Conservation (phyloP, 2,797 vertebrate genomes). For the Luscinia megarhynchos region DNA sequence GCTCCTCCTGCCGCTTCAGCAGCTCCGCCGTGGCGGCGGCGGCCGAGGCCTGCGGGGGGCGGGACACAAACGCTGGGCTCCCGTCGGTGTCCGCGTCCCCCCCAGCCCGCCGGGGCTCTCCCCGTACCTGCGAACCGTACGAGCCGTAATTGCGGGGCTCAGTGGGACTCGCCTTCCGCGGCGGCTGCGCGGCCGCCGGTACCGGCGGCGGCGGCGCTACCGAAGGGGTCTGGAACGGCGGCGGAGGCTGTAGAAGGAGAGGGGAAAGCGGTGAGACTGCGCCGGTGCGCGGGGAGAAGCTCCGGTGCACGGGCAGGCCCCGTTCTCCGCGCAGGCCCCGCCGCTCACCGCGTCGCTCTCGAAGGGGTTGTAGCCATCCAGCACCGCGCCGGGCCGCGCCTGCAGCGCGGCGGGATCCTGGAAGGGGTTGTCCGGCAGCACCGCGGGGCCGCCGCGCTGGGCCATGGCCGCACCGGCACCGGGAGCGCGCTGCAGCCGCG, state of each 20-base stretch:
- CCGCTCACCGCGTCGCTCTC: conserved; percentile 67
- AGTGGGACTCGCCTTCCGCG: conserved; percentile 83
- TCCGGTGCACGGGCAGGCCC: not conserved
- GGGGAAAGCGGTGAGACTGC: not conserved
- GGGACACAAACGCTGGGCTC: not conserved
- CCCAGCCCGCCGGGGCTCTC: not conserved
- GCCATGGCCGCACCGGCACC: conserved; percentile 2
- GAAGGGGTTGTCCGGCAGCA: conserved; percentile 57
- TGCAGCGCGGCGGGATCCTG: conserved; percentile 89
- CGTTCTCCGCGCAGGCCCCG: not conserved
- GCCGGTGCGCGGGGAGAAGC: not conserved
- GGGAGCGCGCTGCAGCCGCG: not conserved
- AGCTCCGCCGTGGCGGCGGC: conserved; percentile 87
- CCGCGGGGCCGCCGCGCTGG: conserved; percentile 28
- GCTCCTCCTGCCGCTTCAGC: conserved; percentile 92
- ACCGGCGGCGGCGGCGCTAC: conserved; percentile 74
- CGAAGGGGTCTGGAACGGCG: conserved; percentile 35
- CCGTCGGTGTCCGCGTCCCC: fast-evolving
- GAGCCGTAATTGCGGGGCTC: conserved; percentile 94
- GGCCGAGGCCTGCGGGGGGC: conserved; percentile 29
- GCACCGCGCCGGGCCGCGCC: conserved; percentile 83
- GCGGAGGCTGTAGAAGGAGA: not conserved
- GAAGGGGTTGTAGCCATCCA: conserved; percentile 95
- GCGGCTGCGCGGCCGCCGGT: conserved; percentile 77
- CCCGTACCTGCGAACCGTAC: conserved; percentile 86